A percentile compares a stretch with the other conserved stretches of the same genome.
Conservation (phyloP, 2,888 invertebrate genomes). For the Entomobrya proxima region DNA sequence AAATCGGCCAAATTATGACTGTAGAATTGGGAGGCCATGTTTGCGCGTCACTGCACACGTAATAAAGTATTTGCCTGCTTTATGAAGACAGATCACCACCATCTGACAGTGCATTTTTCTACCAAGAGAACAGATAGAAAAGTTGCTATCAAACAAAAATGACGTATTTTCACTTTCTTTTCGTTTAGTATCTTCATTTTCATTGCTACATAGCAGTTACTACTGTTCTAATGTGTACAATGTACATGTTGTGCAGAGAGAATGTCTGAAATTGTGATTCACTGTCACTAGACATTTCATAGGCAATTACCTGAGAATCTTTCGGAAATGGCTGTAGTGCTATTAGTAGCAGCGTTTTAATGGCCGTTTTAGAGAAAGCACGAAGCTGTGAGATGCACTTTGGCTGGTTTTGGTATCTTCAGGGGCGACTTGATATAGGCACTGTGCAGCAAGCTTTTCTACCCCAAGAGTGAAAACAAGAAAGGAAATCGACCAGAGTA, state of each 20-base stretch:
- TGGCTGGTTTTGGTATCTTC: background rate
- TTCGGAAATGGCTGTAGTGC: background rate
- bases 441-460: background rate
- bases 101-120: slow-evolving; percentile 19
- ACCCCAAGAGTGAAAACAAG: background rate
- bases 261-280: background rate
- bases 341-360: background rate
- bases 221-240: background rate
- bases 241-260: background rate
- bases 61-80: slow-evolving; percentile 25
- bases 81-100: slow-evolving; percentile 42
- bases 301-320: background rate
- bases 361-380: background rate
- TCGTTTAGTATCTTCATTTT: background rate
- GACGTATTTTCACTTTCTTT: background rate
- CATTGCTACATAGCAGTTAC: background rate
- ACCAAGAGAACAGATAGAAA: background rate
- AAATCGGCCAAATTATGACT: background rate
- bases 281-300: slow-evolving; percentile 12
- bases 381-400: background rate
- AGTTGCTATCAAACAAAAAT: slow-evolving; percentile 10
- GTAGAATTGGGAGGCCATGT: background rate
- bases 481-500: background rate
- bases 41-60: slow-evolving; percentile 29
- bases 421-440: background rate